A percentile compares a stretch with the other conserved stretches of the same genome.
Conservation (phyloP, 2,113 vertebrate species). For the Mustelus asterias region DNA sequence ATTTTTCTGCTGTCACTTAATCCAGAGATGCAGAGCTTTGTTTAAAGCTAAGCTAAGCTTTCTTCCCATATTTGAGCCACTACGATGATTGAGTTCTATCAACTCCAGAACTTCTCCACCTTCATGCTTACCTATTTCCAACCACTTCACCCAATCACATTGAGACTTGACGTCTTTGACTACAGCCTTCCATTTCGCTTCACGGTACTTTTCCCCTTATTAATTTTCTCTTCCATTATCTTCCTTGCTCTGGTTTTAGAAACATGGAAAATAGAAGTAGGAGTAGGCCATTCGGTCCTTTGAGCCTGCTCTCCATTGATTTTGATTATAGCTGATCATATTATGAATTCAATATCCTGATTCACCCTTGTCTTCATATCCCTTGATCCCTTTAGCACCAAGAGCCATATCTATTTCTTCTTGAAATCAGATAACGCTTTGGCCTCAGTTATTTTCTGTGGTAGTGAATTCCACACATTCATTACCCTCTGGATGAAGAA, state of each 20-base stretch:
- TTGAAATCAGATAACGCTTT: no score
- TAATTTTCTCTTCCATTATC: not conserved
- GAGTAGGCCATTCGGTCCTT: no score
- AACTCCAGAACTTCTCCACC: not conserved
- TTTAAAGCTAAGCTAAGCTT: not conserved
- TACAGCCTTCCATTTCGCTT: not conserved
- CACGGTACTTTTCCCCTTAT: not conserved
- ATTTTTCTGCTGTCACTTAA: not conserved
- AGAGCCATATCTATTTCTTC: no score
- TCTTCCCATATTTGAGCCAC: not conserved
- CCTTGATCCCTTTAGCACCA: no score
- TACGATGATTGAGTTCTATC: not conserved
- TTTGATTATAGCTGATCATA: no score
- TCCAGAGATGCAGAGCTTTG: not conserved
- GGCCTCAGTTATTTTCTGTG: no score
- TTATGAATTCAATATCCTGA: no score
- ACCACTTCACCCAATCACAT: not conserved
- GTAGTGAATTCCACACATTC: no score
- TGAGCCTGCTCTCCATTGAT: no score
- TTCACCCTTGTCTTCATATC: no score
- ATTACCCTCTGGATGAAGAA: no score
- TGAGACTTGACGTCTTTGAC: not conserved
- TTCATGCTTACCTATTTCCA: not conserved
- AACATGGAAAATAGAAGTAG: no score
- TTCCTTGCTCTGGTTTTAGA: not conserved